Conservation (phyloP, 2,113 vertebrate genomes). For the Pseudonaja textilis region DNA sequence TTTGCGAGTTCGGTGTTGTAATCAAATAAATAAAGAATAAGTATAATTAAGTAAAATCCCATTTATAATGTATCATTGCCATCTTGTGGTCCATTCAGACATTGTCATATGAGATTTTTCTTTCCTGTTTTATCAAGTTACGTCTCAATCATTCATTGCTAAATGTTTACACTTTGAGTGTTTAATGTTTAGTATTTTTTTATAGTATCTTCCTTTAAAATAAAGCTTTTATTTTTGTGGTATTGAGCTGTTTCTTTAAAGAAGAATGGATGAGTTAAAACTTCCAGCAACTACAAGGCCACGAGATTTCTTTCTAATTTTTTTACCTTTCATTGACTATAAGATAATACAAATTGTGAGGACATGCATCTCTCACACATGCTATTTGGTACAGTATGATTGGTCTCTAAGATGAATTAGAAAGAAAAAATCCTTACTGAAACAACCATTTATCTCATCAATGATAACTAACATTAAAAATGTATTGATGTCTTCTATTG, state of each 20-base stretch:
- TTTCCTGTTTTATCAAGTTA: neutral
- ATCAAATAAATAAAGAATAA: neutral
- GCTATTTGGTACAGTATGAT: neutral
- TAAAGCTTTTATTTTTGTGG: neutral
- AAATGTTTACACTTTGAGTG: neutral
- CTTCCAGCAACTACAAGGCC: neutral
- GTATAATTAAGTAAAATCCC: neutral
- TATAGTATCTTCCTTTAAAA: neutral
- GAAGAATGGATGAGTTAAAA: neutral
- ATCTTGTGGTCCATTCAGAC: neutral
- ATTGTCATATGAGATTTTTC: neutral
- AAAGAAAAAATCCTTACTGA: neutral
- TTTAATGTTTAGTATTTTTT: neutral
- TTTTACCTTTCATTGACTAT: neutral
- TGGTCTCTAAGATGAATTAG: neutral
- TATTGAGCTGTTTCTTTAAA: neutral
- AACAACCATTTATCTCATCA: neutral
- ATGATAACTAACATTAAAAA: neutral
- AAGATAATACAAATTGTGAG: neutral
- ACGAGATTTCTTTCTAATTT: neutral
- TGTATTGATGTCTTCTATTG: slow-evolving; percentile 11
- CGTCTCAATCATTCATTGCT: neutral
- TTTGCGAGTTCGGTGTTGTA: neutral
- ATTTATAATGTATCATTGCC: neutral
- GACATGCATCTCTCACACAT: neutral